Evolutionary conservation across 2,113 vertebrate genomes (phyloP), one percentile per base, ranked within the genome.

Genomic region (Spermophilus dauricus): DNA sequence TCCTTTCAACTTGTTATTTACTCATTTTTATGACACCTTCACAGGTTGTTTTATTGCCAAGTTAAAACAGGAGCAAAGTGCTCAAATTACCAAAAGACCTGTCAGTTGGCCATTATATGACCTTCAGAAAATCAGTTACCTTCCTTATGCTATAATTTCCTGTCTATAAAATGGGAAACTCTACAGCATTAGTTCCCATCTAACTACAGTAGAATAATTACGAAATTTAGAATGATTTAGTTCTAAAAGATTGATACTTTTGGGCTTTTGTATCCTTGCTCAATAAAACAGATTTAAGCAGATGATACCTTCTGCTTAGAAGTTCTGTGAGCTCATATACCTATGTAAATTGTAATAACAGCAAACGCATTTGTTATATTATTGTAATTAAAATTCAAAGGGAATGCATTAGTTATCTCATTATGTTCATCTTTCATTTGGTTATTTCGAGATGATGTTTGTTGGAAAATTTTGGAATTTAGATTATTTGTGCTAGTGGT

Each of bases 1-100:
- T 32, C 76, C 39, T 94, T 95, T 96, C 82, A 76, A 39, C 42
- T 94, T 85, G 61, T 75, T 90, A 32, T 95, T 91, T 92, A 88
- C 56, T 95, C 26, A 75, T 95, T 97, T 97, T 98, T 98, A 97
- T 91, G 82, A 81, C 11, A 70, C 73, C 69, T 39, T 87, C 65
- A 45, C 75, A 85, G 65, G 48, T 93, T 48, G 37, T 89, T 97
- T 97, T 97, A 84, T 37, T 97, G 83, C 92, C 65, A 89, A 30
- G 56, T 88, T 96, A 51, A 34, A 70, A 72, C 0, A 87, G 67
- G 78, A 86, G 30, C 85, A 96, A 83, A 96, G 94, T 87, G 28
- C 76, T 94, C 22, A 75, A 51, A 86, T 8, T 8, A 30, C 89
- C 22, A 61, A 42, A 95, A 93, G 28, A 77, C n/a, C 42, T 76